Base-by-base conservation (phyloP, 1,140 invertebrate genomes). In the Cherax destructor region DNA sequence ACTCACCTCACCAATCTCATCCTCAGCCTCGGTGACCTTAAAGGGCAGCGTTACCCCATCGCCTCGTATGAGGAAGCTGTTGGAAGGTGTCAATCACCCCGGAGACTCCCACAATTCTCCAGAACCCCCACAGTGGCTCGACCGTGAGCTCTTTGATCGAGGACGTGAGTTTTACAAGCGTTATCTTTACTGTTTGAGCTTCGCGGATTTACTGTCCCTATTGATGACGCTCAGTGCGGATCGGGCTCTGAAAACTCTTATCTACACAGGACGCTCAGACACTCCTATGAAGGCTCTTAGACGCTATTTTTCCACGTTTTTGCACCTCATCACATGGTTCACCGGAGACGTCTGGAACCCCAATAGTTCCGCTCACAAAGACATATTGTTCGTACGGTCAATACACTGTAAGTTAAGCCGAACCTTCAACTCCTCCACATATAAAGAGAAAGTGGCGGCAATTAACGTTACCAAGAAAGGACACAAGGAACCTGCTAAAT, bases 261-360 rank as follows among this genome's bases (percentile, higher is more conserved):
- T 94, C 77, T 94, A 92, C 49, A 95, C 94, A 0, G 93, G 93
- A 11, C 92, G 93, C 49, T 94, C 94, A 16, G 89, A 94, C 49
- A 93, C 91, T 47, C 84, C 94, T 4, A 24, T 56, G 0, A 93
- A 93, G 49, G 91, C 94, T 9, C 93, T 94, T 41, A 86, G 84
- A 24, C 93, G 94, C 16, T 95, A 95, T 49, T 56, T 94, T 49
- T 91, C 85, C 18, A 95, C 94, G 13, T 83, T 94, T 21, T 50
- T 92, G 1, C 93, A 94, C 78, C 92, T 95, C 5, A 86, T 93
- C 30, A 61, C 88, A 3, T 95, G 94, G 94, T 94, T 94, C 69
- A 92, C 93, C 81, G 93, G 93, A 24, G 92, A 93, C 56, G 92
- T 94, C 11, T 94, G 92, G 91, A 86, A 93, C 50, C 47, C 76